phyloP scores from a whole-genome alignment of 1,140 invertebrate genomes.

The Whitmania pigra region DNA sequence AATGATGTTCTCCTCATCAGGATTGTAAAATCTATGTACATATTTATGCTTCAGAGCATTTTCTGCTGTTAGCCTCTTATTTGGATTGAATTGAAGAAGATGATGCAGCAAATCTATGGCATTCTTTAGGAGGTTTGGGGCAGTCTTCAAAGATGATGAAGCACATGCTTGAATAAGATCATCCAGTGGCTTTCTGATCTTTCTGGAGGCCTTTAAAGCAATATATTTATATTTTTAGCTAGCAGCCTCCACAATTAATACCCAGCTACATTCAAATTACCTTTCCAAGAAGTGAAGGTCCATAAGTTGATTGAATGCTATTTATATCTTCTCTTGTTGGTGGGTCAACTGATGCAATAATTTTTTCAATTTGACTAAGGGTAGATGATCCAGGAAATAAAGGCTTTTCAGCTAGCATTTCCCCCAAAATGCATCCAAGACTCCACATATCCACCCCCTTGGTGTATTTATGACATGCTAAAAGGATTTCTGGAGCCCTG shows the following conservation, averaged over 20 bases:
- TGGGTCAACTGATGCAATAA: constrained; percentile 63
- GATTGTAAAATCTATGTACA: constrained; percentile 71
- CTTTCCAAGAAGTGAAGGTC: constrained; percentile 41
- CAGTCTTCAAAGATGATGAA: background rate
- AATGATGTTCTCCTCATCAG: constrained; percentile 61
- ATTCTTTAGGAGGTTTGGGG: constrained; percentile 46
- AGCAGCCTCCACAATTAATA: too few species aligned
- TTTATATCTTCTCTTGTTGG: constrained; percentile 51
- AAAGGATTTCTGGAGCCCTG: constrained; percentile 58
- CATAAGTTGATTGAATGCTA: constrained; percentile 39
- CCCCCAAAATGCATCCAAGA: constrained; percentile 83
- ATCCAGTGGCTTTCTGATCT: constrained; percentile 46
- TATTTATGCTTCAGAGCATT: constrained; percentile 72
- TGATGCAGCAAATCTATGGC: constrained; percentile 67
- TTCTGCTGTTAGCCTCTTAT: constrained; percentile 67
- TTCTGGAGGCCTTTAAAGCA: constrained; percentile 33
- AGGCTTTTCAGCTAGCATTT: constrained; percentile 77
- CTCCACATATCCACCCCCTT: constrained; percentile 98
- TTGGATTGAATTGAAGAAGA: constrained; percentile 77
- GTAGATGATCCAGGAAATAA: constrained; percentile 88
- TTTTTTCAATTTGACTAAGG: constrained; percentile 81
- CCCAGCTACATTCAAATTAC: constrained; percentile 17
- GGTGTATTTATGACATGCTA: constrained; percentile 75
- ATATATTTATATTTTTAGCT: too few species aligned
- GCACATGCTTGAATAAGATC: constrained; percentile 47